phyloP scores from a whole-genome alignment of 2,888 invertebrate genomes.

The Drosophila setosimentum region DNA sequence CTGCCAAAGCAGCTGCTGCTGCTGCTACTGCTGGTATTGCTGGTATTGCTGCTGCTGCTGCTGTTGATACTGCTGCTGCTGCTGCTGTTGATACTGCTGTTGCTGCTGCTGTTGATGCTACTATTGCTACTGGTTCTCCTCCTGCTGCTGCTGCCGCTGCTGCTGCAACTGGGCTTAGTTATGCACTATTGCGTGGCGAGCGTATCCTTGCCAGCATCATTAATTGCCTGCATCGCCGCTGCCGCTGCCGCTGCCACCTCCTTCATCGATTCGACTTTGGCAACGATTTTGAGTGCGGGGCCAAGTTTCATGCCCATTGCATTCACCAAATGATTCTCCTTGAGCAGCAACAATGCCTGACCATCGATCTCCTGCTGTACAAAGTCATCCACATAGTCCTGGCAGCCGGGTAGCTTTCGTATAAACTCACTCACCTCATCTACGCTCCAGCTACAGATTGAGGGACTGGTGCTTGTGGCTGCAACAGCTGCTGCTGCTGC shows the following conservation, averaged over 20 bases:
- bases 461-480: constrained; percentile 53
- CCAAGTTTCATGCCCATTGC: constrained; percentile 98
- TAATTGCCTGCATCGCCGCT: constrained; percentile 44
- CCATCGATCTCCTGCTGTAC: constrained; percentile 98
- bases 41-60: not conserved
- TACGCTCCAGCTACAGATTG: constrained; percentile 88
- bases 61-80: not conserved
- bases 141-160: not conserved
- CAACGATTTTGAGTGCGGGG: constrained; percentile 97
- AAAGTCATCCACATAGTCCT: constrained; percentile 97
- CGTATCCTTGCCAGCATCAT: constrained; percentile 51
- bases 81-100: not conserved
- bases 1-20: constrained; percentile 6
- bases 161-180: constrained; percentile 5
- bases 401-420: constrained; percentile 94
- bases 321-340: constrained; percentile 97
- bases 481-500: constrained; percentile 9
- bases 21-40: not conserved
- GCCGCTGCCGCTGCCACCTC: constrained; percentile 62
- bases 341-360: constrained; percentile 95
- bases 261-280: constrained; percentile 93
- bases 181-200: constrained; percentile 53
- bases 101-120: not conserved
- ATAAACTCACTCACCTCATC: constrained; percentile 96
- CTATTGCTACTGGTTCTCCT: not conserved